These are phyloP conservation scores for Gallinago paraguaiae DNA, from an alignment of 2,113 vertebrate species.

Conservation along the genomic window DNA sequence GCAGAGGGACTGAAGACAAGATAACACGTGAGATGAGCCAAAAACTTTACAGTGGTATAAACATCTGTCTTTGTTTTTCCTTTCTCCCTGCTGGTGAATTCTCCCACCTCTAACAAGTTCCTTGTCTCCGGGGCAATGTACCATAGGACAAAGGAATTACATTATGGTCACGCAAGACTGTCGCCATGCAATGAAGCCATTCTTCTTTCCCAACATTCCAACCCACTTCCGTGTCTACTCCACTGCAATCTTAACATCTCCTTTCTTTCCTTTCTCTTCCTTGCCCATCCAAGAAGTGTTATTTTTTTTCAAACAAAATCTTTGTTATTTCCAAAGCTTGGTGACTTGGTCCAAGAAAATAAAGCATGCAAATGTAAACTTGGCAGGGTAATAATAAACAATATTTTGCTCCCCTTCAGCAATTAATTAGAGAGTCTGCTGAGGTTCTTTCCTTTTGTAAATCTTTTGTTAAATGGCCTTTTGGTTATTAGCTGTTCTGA, in stretches of 20 bases:
- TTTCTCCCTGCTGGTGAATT: not conserved
- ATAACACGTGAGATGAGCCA: not conserved
- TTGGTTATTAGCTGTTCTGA: not conserved
- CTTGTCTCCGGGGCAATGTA: not conserved
- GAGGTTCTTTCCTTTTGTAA: not conserved
- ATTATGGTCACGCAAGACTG: not conserved
- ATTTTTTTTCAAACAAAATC: not conserved
- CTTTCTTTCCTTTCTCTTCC: not conserved
- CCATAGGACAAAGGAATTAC: not conserved
- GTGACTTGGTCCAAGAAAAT: constrained; percentile 17
- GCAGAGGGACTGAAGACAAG: not conserved
- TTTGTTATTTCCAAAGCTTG: not conserved
- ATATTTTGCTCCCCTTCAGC: not conserved
- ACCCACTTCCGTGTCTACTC: not conserved
- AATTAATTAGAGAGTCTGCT: not conserved
- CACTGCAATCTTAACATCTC: not conserved
- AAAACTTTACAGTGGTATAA: not conserved
- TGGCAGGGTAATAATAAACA: constrained; percentile 47
- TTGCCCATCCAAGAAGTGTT: not conserved
- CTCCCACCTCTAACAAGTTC: not conserved
- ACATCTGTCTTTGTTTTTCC: not conserved
- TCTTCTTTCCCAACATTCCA: not conserved
- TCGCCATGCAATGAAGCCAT: not conserved
- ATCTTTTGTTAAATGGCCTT: not conserved
- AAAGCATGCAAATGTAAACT: constrained; percentile 34